Percentiles rank a stretch among this genome's conserved stretches.
Conservation (phyloP, 2,113 vertebrate genomes). For the Syrrhaptes paradoxus region DNA sequence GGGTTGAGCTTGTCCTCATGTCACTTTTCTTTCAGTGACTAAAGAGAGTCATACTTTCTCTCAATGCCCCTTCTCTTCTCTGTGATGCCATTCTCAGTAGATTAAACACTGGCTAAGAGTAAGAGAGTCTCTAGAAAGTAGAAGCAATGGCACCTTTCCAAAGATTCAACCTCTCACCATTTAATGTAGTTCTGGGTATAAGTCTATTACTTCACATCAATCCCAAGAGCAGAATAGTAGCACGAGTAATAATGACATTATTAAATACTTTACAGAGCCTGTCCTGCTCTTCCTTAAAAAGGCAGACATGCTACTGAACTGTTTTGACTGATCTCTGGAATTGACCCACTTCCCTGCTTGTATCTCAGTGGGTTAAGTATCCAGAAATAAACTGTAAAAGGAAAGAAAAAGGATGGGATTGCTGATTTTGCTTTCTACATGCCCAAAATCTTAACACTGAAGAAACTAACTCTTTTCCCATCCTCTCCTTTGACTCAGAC, state of each 20-base stretch:
- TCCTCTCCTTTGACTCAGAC: neutral
- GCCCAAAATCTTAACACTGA: neutral
- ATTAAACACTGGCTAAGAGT: neutral
- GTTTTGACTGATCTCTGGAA: neutral
- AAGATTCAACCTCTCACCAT: neutral
- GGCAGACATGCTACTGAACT: neutral
- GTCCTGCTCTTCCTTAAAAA: neutral
- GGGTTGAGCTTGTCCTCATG: neutral
- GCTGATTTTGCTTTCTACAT: neutral
- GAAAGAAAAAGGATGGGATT: neutral
- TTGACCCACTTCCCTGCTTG: neutral
- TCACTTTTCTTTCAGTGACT: neutral
- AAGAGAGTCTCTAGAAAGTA: neutral
- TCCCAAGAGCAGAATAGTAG: neutral
- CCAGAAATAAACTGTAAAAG: neutral
- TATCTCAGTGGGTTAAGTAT: neutral
- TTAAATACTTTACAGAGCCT: neutral
- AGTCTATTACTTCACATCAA: neutral
- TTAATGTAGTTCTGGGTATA: neutral
- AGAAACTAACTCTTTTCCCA: neutral
- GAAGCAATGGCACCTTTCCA: neutral
- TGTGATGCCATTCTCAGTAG: neutral
- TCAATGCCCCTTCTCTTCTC: neutral
- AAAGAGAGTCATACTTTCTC: neutral
- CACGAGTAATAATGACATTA: neutral